A percentile compares a stretch with the other conserved stretches of the same genome.
Conservation (phyloP, 1,140 invertebrate species). For the Drosophila oshimai region DNA sequence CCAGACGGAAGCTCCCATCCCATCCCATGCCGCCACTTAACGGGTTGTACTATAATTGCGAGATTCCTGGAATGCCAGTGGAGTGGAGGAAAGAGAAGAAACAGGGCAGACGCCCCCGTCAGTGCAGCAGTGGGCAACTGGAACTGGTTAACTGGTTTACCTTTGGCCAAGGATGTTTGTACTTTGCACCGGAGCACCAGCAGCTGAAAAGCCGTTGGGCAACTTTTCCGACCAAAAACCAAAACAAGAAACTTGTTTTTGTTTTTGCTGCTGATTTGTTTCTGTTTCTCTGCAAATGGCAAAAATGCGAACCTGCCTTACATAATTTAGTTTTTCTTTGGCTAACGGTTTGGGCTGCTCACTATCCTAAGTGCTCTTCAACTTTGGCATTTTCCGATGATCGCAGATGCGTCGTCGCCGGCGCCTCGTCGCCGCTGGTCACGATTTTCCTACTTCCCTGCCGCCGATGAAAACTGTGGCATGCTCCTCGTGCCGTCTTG, state of each 20-base stretch:
- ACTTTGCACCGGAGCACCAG: conserved; percentile 35
- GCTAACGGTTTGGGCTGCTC: conserved; percentile 25
- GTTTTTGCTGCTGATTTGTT: conserved; percentile 27
- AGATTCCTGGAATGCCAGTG: conserved; percentile 27
- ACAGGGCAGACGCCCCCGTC: conserved; percentile 54
- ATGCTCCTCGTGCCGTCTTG: conserved; percentile 24
- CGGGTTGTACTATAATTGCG: conserved; percentile 20
- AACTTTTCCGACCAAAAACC: conserved; percentile 63
- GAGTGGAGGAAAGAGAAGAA: conserved; percentile 3
- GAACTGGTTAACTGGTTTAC: conserved; percentile 73
- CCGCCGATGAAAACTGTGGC: conserved; percentile 55
- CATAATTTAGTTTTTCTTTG: conserved; percentile 39
- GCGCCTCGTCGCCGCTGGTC: conserved; percentile 15
- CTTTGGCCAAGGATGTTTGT: conserved; percentile 77
- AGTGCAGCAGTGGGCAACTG: conserved; percentile 20
- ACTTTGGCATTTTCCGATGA: conserved; percentile 69
- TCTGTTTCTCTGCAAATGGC: conserved; percentile 52
- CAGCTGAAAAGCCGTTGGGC: conserved; percentile 60
- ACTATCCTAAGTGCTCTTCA: conserved; percentile 53
- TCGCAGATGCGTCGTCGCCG: conserved; percentile 39
- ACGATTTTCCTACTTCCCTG: conserved; percentile 35
- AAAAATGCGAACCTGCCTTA: conserved; percentile 58
- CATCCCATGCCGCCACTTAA: conserved; percentile 22
- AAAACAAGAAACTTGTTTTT: conserved; percentile 70
- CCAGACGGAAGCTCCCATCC: conserved; percentile 29